Base-by-base conservation (phyloP, 2,113 vertebrate genomes). In the Archocentrus centrarchus region DNA sequence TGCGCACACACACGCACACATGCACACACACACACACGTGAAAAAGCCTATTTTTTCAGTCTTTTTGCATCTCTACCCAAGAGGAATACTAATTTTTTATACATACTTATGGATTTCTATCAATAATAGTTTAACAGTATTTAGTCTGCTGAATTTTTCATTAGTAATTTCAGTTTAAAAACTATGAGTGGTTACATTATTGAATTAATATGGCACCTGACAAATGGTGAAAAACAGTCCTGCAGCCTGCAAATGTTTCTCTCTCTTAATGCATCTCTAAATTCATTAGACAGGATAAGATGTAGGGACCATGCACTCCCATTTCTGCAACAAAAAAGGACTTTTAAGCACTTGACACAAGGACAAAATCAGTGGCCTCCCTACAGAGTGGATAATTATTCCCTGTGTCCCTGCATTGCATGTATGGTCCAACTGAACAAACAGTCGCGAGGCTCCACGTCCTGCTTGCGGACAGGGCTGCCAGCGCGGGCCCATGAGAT, bases 381-480 rank as follows among this genome's bases (percentile, higher is more conserved):
- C 47, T 59, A 85, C 66, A 62, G 86, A 83, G 73, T 75, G 73
- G 84, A 75, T 90, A 88, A 93, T 91, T 91, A 86, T 88, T 91
- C 91, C 93, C 83, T 59, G 83, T 85, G 80, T 75, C 85, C 57
- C 80, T 58, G n/a, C 62, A 22, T 75, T 85, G 92, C 89, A 83
- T 86, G 88, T 87, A 77, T 89, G 87, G 89, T 89, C 91, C 90
- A 82, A 91, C 77, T 81, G 87, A 91, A 83, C 91, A 93, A 89
- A 90, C 90, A 82, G 88, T 90, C 76, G 44, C 82, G 77, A 80
- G 86, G 78, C 90, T 82, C 70, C 87, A 89, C 75, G 84, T 89
- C 80, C 87, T 5, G 90, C 92, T 88, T 1, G 89, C 50, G 68
- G 91, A 90, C 79, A 77, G 85, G 2, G 79, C 89, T 78, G 90